Base-by-base conservation (phyloP, 92 coral and sea anemone genomes). In the Porites cylindrica region DNA sequence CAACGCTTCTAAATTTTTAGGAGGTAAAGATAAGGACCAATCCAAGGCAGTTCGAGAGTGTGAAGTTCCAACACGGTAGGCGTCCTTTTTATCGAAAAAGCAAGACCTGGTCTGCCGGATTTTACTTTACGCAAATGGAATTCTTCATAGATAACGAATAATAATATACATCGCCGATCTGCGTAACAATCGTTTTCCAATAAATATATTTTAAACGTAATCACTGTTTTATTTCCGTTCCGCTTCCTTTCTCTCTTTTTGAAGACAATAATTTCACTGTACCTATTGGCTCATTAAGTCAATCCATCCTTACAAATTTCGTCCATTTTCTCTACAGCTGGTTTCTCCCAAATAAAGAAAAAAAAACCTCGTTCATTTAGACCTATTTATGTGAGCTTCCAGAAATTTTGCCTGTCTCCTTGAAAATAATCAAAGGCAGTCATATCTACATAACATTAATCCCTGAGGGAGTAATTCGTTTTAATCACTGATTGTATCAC, bases 401-500 rank as follows among this genome's bases (percentile, higher is more conserved):
- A 17, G 18, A 62, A 54, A 8, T 73, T 73, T 47, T 18, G 3
- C 10, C 38, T 10, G 19, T 77, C 32, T 66, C 73, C 13, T 60
- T 47, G 62, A 47, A 10, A 61, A 65, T 47, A 67, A 52, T 51
- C 64, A 67, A 8, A 10, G 16, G 52, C 85, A 67, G 54, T 38
- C 47, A 38, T 69, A 81, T 81, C 85, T 68, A 18, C 63, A 17
- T 4, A 56, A 43, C 67, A 18, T 29, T 2, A 47, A 17, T 14
- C 78, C 86, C 77, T 21, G 16, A 56, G 86, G 77, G 29, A 14
- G 59, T 14, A 59, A 14, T 58, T 18, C 26, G 10, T 18, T 17
- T 72, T 54, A 82, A 82, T 54, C 69, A 23, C 66, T 59, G 78
- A 82, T 70, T 29, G 70, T 82, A 82, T 59, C 78, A 21, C 6